Percentiles rank a stretch among this genome's conserved stretches.
Conservation (phyloP, 2,113 vertebrate species). For the Monopterus albus region DNA sequence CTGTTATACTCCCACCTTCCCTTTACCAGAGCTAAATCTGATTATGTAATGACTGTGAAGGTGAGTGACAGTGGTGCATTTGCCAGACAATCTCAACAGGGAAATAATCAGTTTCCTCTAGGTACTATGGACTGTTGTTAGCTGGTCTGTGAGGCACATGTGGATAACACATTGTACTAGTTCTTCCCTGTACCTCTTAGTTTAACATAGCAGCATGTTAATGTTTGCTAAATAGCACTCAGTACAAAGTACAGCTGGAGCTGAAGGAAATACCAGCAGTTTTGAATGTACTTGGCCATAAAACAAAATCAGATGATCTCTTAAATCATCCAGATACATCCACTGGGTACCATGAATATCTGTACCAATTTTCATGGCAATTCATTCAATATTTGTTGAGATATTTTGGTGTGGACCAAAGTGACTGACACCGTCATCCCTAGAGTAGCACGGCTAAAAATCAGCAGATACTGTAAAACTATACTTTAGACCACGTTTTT, state of each 20-base stretch:
- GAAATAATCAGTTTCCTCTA: constrained; percentile 12
- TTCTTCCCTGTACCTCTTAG: too few species aligned
- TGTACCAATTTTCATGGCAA: neutral
- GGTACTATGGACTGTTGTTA: neutral
- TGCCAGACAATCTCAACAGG: neutral
- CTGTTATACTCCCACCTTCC: constrained; percentile 17
- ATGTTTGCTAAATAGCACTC: too few species aligned
- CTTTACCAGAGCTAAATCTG: neutral
- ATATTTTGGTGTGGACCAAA: neutral
- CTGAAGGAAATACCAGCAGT: neutral
- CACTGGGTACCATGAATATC: neutral
- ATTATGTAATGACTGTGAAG: constrained; percentile 22
- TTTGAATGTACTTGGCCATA: neutral
- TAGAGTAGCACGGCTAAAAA: neutral
- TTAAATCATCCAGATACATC: neutral
- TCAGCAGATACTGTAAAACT: neutral
- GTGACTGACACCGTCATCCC: neutral
- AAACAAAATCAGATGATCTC: neutral
- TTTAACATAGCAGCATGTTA: too few species aligned
- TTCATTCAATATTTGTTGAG: neutral
- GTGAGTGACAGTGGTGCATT: neutral
- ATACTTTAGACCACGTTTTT: neutral
- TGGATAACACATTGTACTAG: too few species aligned
- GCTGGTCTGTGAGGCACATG: neutral
- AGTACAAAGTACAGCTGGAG: neutral